Evolutionary conservation across 2,888 invertebrate species (phyloP).

Genomic region (Smittia aterrima): DNA sequence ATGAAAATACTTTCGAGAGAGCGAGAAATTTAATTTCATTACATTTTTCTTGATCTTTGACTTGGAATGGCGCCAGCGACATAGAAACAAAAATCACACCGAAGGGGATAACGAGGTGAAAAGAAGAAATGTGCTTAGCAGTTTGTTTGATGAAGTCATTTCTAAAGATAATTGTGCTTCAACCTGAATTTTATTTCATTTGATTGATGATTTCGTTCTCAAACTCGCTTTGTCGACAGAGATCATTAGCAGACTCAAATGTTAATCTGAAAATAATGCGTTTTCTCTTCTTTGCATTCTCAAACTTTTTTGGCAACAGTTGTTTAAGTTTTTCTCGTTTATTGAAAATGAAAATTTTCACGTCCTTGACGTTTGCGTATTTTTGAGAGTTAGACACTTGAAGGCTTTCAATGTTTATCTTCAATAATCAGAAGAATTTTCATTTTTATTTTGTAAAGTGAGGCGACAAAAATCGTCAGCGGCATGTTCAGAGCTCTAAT

Average conservation of each 20-base stretch:
- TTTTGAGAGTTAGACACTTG: not conserved
- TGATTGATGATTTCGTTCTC: conserved; percentile 4
- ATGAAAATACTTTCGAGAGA: conserved; percentile 3
- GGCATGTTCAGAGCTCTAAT: conserved; percentile 22
- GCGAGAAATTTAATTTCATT: conserved; percentile 1
- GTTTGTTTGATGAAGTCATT: conserved; percentile 1
- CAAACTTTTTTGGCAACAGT: not conserved
- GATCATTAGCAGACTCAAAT: not conserved
- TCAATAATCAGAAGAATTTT: not conserved
- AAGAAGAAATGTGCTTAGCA: not conserved
- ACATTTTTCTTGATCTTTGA: not conserved
- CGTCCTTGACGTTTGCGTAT: not conserved
- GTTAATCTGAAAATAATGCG: conserved; percentile 17
- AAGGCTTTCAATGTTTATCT: not conserved
- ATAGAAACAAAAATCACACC: not conserved
- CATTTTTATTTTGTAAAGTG: not conserved
- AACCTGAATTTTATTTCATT: not conserved
- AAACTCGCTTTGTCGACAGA: not conserved
- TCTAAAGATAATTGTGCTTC: conserved; percentile 4
- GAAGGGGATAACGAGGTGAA: conserved; percentile 17
- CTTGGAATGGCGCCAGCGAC: not conserved
- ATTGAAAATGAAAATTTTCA: not conserved
- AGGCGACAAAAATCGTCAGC: conserved; percentile 22
- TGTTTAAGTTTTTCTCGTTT: conserved; percentile 1
- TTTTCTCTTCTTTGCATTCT: conserved; percentile 4